Evolutionary conservation across 2,888 invertebrate species (phyloP), one percentile per base, ranked within the genome.

Genomic region (Eupithecia exiguata): DNA sequence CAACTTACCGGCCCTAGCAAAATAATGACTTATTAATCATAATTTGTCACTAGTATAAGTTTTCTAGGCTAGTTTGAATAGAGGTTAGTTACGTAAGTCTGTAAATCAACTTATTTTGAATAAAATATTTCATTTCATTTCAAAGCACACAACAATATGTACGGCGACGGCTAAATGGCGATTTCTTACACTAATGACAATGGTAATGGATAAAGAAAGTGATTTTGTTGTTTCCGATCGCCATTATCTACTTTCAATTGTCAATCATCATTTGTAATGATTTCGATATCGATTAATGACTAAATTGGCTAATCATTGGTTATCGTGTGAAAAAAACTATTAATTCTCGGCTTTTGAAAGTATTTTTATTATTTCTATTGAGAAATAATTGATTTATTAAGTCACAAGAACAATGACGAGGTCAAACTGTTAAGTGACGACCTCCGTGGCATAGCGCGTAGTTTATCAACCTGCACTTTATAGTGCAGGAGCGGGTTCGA

Each of bases 221-320:
- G 79, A 81, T 85, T 84, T 77, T 80, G 81, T 83, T 82, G 79
- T 87, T 85, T 80, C 81, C 78, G 72, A 75, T 70, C 69, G 75
- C 80, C 81, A 81, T 84, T 87, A 85, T 87, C 85, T 84, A 86
- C 87, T 88, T 89, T 89, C 88, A 82, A 75, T 75, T 81, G 87
- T 88, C 83, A 85, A 88, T 89, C 85, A 87, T 84, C 76, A 78
- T 82, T 79, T 70, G 65, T n/a, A 53, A 74, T 68, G 30, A 35
- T 69, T 43, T 77, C 79, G 75, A 78, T 80, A 80, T 82, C 77
- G 74, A 80, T 81, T 81, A 36, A 38, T 14, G 14, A 9, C 58
- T 58, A 58, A 30, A 62, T 18, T 6, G 35, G 18, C 1, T 65
- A 40, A 40, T 66, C 21, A 21, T 38, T 25, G 16, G 62, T 62